Conservation (phyloP, 1,140 invertebrate genomes). For the Anthonomus grandis region DNA sequence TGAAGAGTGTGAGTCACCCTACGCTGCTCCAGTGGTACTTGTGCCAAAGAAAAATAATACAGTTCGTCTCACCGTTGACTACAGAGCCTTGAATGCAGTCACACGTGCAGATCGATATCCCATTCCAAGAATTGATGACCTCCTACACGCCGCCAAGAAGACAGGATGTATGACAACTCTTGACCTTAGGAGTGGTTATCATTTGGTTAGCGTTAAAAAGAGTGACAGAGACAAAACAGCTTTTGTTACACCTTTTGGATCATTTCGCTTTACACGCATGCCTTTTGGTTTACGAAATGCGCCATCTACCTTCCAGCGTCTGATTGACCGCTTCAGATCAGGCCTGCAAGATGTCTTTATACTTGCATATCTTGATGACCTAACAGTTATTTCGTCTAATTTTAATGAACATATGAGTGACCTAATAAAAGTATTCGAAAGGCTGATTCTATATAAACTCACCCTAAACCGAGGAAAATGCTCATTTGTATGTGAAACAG, state of each 20-base stretch:
- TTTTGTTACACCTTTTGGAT: constrained; percentile 41
- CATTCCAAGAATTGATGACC: too few relatives aligned
- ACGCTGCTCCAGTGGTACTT: too few relatives aligned
- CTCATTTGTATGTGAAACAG: not conserved
- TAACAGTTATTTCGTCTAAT: constrained; percentile 6
- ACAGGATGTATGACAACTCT: constrained; percentile 23
- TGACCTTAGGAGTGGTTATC: constrained; percentile 51
- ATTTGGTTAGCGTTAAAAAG: constrained; percentile 48
- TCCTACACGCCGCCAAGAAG: too few relatives aligned
- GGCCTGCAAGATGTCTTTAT: constrained; percentile 11
- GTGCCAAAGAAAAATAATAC: not conserved
- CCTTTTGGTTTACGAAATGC: constrained; percentile 46
- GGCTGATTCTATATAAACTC: constrained; percentile 2
- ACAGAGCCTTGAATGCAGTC: constrained; percentile 22
- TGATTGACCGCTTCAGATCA: constrained; percentile 38
- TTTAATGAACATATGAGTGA: constrained; percentile 5
- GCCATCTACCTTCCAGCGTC: constrained; percentile 48
- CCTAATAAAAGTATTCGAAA: not conserved
- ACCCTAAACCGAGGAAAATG: constrained; percentile 1
- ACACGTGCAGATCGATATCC: too few relatives aligned
- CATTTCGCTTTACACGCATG: constrained; percentile 43
- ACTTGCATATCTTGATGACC: constrained; percentile 13
- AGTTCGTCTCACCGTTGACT: constrained; percentile 1
- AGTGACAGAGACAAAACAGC: constrained; percentile 48
- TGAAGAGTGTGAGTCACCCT: too few relatives aligned